These are phyloP conservation scores for Neuroscelio doddi DNA, from an alignment of 2,888 invertebrate species.

Conservation along the genomic window DNA sequence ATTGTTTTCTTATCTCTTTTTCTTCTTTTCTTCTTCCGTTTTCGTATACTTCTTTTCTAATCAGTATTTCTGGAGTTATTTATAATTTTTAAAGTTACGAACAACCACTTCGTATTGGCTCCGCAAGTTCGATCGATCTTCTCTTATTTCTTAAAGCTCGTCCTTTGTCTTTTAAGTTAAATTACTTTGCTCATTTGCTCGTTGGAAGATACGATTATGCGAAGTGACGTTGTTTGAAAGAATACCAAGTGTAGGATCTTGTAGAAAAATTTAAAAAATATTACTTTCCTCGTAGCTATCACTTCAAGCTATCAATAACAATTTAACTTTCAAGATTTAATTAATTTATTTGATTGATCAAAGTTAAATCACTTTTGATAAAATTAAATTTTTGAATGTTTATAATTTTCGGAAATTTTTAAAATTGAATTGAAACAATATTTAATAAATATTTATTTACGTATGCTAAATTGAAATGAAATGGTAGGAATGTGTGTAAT, in stretches of 20 bases:
- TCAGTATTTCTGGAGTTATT: constrained; percentile 6
- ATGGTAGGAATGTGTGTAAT: no score
- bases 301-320: no score
- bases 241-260: constrained; percentile 17
- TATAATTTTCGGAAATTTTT: no score
- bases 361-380: no score
- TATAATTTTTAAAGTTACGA: constrained; percentile 6
- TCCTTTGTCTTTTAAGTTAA: constrained; percentile 46
- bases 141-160: constrained; percentile 23
- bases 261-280: constrained; percentile 1
- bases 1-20: no score
- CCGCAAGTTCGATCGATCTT: constrained; percentile 34
- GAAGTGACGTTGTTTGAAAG: constrained; percentile 27
- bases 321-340: no score
- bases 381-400: no score
- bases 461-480: no score
- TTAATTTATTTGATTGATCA: no score
- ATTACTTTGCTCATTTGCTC: constrained; percentile 46
- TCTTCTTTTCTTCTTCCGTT: no score
- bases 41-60: neutral
- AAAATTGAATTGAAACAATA: neutral
- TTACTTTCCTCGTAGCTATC: no score
- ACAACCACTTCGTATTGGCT: constrained; percentile 1
- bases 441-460: neutral
- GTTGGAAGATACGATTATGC: constrained; percentile 38